phyloP scores from a whole-genome alignment of 2,113 vertebrate genomes.

The Halcyon malimbica region DNA sequence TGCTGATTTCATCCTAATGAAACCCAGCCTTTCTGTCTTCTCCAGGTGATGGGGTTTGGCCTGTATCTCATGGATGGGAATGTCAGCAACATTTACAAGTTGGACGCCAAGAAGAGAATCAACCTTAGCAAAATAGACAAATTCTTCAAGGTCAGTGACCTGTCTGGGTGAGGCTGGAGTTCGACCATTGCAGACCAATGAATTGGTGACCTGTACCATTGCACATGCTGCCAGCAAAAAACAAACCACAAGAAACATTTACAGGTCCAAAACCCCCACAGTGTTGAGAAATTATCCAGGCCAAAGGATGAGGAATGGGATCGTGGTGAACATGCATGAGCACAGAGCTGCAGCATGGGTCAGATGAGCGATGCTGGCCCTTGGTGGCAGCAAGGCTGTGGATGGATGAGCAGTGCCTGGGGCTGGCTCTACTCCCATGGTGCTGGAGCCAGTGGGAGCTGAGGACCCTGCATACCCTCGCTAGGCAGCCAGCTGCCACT shows the following conservation, averaged over 20 bases:
- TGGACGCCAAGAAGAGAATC: constrained; percentile 99
- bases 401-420: neutral
- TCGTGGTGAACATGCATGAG: neutral
- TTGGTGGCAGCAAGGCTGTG: neutral
- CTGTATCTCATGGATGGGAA: constrained; percentile 98
- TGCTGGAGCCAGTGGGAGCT: neutral
- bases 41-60: constrained; percentile 98
- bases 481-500: neutral
- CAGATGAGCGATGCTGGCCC: neutral
- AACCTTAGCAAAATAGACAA: constrained; percentile 99
- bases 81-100: constrained; percentile 98
- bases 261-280: neutral
- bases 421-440: neutral
- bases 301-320: neutral
- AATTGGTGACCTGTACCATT: rapidly evolving
- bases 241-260: neutral
- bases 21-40: neutral
- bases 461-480: neutral
- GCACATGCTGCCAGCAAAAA: neutral
- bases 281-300: neutral
- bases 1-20: neutral
- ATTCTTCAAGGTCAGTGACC: constrained; percentile 91
- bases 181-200: neutral
- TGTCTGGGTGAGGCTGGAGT: neutral
- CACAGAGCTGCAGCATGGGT: neutral